Evolutionary conservation across 2,888 invertebrate species (phyloP), one percentile per base, ranked within the genome.

Genomic region (Theristus sp.): DNA sequence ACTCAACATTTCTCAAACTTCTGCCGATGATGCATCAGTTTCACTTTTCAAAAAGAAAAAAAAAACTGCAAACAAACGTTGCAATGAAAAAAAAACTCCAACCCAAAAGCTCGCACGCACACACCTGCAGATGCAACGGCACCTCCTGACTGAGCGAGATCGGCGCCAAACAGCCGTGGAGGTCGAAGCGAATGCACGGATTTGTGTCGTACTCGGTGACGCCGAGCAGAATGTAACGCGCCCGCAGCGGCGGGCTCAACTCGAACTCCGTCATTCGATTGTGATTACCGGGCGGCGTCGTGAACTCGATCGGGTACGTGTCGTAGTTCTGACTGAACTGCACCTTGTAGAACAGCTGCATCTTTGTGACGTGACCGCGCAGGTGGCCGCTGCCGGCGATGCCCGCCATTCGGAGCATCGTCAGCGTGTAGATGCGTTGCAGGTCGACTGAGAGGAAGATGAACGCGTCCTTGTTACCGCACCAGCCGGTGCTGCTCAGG

Each of bases 121-220:
- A 17, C 46, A 66, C 66, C 61, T 67, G 67, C 17, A 71, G 65
- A 63, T 71, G 69, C 1, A 65, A 64, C 17, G 71, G 70, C 46
- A 68, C 61, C 58, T 72, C 72, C 59, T 69, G 67, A n/a, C 66
- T 62, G 0, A 66, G 58, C 20, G 67, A 65, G 0, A 68, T 59
- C 1, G 72, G 72, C 22, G 73, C 77, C 71, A 91, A 88, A 74
- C 93, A 94, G 47, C 93, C 93, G 85, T 91, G 88, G 57, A 94
- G 76, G 76, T 93, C 93, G 71, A 94, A 93, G 74, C 90, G 90
- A 69, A 94, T 79, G 73, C 93, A 94, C 59, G 91, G 90, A 70
- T 91, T 91, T 68, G 89, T 89, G 84, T 91, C 89, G 71, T 91
- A 93, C 72, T 90, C 90, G 0, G 93, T 89, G 68, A 94, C 90